Percentiles rank a stretch among this genome's conserved stretches.
Conservation (phyloP, 2,888 invertebrate species). For the Lymantria monacha region DNA sequence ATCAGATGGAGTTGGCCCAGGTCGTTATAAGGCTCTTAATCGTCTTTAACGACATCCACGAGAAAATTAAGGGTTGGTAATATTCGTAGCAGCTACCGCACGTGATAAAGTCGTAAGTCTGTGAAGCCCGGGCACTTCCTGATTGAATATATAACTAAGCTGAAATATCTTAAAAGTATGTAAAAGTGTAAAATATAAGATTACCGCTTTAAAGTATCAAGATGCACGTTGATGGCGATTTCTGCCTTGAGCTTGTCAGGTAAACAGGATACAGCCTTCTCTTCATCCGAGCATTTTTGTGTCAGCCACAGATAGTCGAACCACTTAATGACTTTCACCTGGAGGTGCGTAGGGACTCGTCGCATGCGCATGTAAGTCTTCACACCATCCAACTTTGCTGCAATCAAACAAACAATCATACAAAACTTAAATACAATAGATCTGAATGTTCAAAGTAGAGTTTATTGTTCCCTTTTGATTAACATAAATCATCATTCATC, state of each 20-base stretch:
- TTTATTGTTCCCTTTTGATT: no score
- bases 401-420: conserved; percentile 47
- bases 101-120: no score
- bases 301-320: conserved; percentile 99
- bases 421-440: no score
- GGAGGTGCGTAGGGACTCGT: conserved; percentile 95
- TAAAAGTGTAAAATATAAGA: not conserved
- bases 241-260: conserved; percentile 99
- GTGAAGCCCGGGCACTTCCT: no score
- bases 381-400: conserved; percentile 98
- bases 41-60: no score
- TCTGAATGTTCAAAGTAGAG: no score
- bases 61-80: no score
- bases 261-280: conserved; percentile 96
- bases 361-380: conserved; percentile 99
- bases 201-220: conserved; percentile 94
- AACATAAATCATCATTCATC: no score
- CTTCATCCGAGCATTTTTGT: conserved; percentile 99
- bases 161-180: not conserved
- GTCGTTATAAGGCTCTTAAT: no score
- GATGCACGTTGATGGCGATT: conserved; percentile 99
- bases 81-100: no score
- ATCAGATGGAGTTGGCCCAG: no score
- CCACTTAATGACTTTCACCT: conserved; percentile 99
- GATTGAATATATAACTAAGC: not conserved